Conservation (phyloP, 37 sponge, comb jelly and placozoan species). For the Eunapius fragilis region DNA sequence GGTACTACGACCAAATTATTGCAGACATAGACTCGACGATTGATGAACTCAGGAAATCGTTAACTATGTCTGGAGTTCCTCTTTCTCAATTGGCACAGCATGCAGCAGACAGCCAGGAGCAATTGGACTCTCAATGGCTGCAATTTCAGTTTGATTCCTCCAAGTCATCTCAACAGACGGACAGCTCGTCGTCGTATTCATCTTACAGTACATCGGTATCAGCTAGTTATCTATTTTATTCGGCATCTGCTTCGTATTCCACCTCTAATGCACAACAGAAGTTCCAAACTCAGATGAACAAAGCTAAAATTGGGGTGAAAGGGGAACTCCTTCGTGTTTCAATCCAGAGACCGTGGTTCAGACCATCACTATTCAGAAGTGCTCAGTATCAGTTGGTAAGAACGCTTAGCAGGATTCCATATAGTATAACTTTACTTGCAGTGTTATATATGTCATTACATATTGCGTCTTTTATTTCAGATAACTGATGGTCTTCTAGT, state of each 20-base stretch:
- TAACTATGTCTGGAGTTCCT: neutral
- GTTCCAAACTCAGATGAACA: neutral
- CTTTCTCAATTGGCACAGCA: constrained; percentile 15
- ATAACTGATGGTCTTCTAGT: neutral
- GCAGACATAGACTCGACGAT: neutral
- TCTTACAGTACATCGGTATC: neutral
- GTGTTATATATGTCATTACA: too few species aligned
- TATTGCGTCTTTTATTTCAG: too few species aligned
- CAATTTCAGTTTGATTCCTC: neutral
- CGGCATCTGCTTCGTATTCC: neutral
- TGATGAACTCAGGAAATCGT: neutral
- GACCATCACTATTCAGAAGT: constrained; percentile 38
- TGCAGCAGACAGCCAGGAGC: neutral
- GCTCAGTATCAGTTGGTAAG: constrained; percentile 18
- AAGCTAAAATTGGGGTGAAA: neutral
- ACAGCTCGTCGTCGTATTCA: neutral
- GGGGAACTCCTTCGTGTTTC: constrained; percentile 24
- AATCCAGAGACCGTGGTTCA: constrained; percentile 34
- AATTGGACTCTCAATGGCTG: constrained; percentile 12
- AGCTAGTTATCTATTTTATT: neutral
- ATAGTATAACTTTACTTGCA: neutral
- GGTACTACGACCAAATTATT: neutral
- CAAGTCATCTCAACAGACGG: neutral
- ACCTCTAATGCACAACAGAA: neutral
- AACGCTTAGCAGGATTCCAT: neutral